These are phyloP conservation scores for Porites rus DNA, from an alignment of 92 coral and sea anemone genomes.

Conservation along the genomic window DNA sequence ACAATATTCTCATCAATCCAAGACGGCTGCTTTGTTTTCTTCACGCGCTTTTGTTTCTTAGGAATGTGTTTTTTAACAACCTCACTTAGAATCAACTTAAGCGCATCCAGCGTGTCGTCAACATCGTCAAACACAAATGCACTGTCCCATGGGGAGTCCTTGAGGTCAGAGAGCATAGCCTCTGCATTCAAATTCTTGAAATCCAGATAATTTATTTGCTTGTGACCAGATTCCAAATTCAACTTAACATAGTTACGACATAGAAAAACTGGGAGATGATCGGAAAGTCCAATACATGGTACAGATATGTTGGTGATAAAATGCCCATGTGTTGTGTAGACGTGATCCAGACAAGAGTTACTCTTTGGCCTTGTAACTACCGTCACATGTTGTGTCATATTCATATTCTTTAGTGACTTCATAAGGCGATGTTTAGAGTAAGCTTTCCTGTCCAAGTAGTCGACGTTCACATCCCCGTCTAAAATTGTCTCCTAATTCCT, in stretches of 20 bases:
- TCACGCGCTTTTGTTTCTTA: conserved; percentile 53
- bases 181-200: conserved; percentile 48
- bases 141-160: conserved; percentile 39
- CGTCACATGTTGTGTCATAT: conserved; percentile 54
- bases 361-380: conserved; percentile 69
- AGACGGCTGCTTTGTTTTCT: conserved; percentile 38
- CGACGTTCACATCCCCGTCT: conserved; percentile 65
- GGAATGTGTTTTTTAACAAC: conserved; percentile 24
- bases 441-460: conserved; percentile 41
- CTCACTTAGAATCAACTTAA: not conserved
- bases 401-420: conserved; percentile 62
- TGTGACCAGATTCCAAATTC: conserved; percentile 29
- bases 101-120: no score
- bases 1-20: conserved; percentile 41
- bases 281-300: conserved; percentile 50
- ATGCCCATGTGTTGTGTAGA: conserved; percentile 50
- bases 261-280: conserved; percentile 65
- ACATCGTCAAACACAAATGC: no score
- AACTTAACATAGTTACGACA: conserved; percentile 47
- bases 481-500: conserved; percentile 43
- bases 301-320: conserved; percentile 39
- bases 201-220: conserved; percentile 45
- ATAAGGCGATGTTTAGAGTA: conserved; percentile 59
- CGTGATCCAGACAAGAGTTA: conserved; percentile 69
- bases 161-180: conserved; percentile 17